Evolutionary conservation across 53 echinoderm and acorn worm genomes (phyloP).

Genomic region (Paracentrotus lividus): DNA sequence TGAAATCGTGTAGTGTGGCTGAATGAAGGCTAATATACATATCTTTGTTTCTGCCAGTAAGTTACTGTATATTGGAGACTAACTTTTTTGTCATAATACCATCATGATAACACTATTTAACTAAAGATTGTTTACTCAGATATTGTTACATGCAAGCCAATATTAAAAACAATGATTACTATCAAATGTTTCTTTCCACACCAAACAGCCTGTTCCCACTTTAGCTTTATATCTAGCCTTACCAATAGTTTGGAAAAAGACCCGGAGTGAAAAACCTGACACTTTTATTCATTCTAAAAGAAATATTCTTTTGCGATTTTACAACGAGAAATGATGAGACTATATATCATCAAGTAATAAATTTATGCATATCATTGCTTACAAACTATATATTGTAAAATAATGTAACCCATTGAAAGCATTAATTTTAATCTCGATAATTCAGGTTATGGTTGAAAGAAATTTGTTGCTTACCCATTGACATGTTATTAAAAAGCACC

Average conservation of each 20-base stretch:
- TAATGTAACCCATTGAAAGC: too few species aligned
- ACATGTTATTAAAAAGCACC: background rate
- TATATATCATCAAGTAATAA: background rate
- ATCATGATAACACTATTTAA: background rate
- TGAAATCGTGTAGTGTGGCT: background rate
- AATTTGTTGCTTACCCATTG: background rate
- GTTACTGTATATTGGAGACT: background rate
- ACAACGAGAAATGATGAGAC: background rate
- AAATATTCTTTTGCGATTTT: background rate
- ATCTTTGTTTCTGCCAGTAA: background rate
- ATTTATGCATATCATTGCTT: background rate
- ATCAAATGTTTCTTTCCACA: too few species aligned
- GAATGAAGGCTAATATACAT: background rate
- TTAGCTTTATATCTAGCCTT: background rate
- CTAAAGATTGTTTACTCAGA: background rate
- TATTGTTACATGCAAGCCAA: background rate
- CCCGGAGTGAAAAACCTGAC: background rate
- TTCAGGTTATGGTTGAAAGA: background rate
- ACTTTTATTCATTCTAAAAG: background rate
- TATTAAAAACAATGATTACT: too few species aligned
- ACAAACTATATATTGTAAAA: too few species aligned
- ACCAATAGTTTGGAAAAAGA: background rate
- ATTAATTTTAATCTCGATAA: background rate
- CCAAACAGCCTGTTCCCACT: background rate
- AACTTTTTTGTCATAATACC: too few species aligned